These are phyloP conservation scores for Leucophenga maculata DNA, from an alignment of 2,888 invertebrate species.

Conservation along the genomic window DNA sequence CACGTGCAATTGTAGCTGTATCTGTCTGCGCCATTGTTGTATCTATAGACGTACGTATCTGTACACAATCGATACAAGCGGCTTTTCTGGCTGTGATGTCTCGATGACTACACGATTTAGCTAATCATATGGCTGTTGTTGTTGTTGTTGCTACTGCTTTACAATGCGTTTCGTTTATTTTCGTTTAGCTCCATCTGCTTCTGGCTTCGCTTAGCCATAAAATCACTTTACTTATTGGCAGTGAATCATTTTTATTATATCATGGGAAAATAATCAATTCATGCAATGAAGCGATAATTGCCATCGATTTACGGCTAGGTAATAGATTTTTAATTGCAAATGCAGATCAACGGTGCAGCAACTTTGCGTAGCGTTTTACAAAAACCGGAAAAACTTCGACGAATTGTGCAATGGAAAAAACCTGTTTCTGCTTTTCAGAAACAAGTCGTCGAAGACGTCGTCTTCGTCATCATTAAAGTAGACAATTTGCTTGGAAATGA, in stretches of 20 bases:
- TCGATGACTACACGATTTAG: neutral
- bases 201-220: constrained; percentile 10
- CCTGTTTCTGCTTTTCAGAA: neutral
- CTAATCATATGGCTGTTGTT: neutral
- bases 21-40: neutral
- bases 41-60: neutral
- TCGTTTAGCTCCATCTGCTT: constrained; percentile 1
- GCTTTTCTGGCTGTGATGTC: neutral
- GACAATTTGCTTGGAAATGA: too few species aligned
- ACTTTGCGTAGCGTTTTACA: neutral
- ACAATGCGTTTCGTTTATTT: constrained; percentile 20
- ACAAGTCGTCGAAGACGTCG: neutral
- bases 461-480: too few species aligned
- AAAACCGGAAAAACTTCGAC: neutral
- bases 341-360: constrained; percentile 39
- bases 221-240: constrained; percentile 25
- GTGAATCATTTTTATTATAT: constrained; percentile 36
- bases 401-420: constrained; percentile 49
- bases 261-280: constrained; percentile 25
- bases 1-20: neutral
- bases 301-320: constrained; percentile 45
- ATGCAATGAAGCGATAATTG: constrained; percentile 34
- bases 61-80: too few species aligned
- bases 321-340: constrained; percentile 59
- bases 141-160: neutral